Evolutionary conservation across 2,888 invertebrate species (phyloP).

Genomic region (Tipula vernalis): DNA sequence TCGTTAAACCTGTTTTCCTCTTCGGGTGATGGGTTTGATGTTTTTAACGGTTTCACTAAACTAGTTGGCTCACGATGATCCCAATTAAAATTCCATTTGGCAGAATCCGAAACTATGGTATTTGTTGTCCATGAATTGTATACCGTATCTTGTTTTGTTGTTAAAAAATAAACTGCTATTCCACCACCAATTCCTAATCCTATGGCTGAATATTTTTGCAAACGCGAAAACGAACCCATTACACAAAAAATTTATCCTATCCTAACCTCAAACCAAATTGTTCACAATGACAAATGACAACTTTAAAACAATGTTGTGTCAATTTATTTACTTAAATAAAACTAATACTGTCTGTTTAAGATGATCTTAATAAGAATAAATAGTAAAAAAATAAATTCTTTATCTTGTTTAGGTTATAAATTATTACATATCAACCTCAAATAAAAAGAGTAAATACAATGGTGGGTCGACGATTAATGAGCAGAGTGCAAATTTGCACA

Average conservation of each 20-base stretch:
- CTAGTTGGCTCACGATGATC: slow-evolving; percentile 68
- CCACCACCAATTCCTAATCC: slow-evolving; percentile 55
- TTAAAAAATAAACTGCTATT: slow-evolving; percentile 47
- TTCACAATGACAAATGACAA: not conserved
- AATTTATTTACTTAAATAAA: not conserved
- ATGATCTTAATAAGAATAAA: not conserved
- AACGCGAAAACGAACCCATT: slow-evolving; percentile 19
- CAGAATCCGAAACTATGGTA: slow-evolving; percentile 42
- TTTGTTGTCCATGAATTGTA: slow-evolving; percentile 59
- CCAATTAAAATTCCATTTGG: slow-evolving; percentile 82
- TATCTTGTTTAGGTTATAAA: not conserved
- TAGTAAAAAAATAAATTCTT: not conserved
- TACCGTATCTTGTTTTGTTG: slow-evolving; percentile 33
- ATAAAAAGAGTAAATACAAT: not conserved
- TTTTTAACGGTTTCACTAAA: slow-evolving; percentile 47
- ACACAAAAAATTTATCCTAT: not conserved
- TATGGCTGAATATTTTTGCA: slow-evolving; percentile 29
- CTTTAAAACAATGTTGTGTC: not conserved
- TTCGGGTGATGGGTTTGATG: slow-evolving; percentile 32
- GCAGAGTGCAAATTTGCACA: not conserved
- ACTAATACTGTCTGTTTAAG: not conserved
- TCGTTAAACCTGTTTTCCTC: slow-evolving; percentile 58
- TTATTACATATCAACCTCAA: not conserved
- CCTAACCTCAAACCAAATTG: not conserved
- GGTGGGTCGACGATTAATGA: not conserved